Conservation (phyloP, 2,113 vertebrate species). For the Azemiops feae region DNA sequence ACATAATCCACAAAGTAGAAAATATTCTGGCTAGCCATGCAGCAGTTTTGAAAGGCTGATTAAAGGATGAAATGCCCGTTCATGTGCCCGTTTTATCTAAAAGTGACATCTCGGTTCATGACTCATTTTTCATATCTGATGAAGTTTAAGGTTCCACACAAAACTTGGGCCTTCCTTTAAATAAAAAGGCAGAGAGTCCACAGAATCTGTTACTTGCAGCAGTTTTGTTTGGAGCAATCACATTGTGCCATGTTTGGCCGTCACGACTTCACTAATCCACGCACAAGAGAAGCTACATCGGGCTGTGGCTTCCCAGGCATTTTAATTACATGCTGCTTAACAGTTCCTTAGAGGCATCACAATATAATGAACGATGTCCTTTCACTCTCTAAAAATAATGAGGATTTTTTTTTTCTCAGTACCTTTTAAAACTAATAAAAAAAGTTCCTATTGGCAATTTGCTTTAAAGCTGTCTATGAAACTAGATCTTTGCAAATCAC, state of each 20-base stretch:
- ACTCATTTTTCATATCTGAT: background rate
- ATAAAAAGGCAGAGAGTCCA: background rate
- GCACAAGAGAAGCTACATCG: slow-evolving; percentile 39
- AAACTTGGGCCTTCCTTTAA: background rate
- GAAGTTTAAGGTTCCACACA: background rate
- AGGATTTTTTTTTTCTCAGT: background rate
- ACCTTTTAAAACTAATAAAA: slow-evolving; percentile 38
- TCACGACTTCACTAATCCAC: slow-evolving; percentile 41
- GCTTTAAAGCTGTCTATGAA: background rate
- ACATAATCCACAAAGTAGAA: background rate
- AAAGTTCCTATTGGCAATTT: background rate
- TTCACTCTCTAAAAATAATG: slow-evolving; percentile 7
- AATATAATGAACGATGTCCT: slow-evolving; percentile 1
- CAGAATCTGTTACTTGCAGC: slow-evolving; percentile 22
- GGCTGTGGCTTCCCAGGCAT: slow-evolving; percentile 36
- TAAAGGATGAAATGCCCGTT: background rate
- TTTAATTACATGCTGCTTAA: slow-evolving; percentile 27
- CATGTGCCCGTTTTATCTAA: slow-evolving; percentile 26
- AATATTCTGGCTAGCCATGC: background rate
- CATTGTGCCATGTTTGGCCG: slow-evolving; percentile 27
- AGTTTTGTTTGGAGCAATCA: slow-evolving; percentile 28
- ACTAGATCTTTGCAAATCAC: background rate
- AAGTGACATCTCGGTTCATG: slow-evolving; percentile 38
- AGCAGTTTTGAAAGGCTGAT: background rate
- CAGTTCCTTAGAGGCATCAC: slow-evolving; percentile 32